phyloP scores from a whole-genome alignment of 1,140 invertebrate species.

The Aphelenchoides besseyi region DNA sequence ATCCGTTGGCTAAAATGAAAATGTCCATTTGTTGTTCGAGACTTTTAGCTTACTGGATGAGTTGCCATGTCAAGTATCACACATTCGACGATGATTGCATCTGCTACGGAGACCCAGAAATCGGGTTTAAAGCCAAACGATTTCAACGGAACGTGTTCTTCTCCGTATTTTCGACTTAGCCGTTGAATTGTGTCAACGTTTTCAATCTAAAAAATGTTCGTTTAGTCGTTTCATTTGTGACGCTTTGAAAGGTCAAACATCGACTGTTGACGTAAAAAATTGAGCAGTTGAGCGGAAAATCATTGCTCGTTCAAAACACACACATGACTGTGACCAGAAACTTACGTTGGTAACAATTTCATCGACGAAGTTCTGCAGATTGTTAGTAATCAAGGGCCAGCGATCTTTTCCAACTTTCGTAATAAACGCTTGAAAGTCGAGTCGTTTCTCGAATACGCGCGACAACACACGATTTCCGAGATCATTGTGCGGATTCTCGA shows the following conservation, averaged over 20 bases:
- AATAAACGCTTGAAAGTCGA: slow-evolving; percentile 53
- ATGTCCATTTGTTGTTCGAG: too few species aligned
- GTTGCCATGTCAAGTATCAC: slow-evolving; percentile 56
- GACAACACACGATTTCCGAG: slow-evolving; percentile 53
- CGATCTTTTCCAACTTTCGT: slow-evolving; percentile 51
- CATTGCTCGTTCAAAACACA: not conserved
- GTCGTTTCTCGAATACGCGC: slow-evolving; percentile 52
- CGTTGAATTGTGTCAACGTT: slow-evolving; percentile 49
- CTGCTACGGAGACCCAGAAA: slow-evolving; percentile 57
- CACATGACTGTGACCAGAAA: slow-evolving; percentile 1
- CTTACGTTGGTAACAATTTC: slow-evolving; percentile 54
- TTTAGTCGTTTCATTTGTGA: not conserved
- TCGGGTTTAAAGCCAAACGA: slow-evolving; percentile 57
- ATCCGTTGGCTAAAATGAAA: slow-evolving; percentile 56
- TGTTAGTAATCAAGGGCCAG: slow-evolving; percentile 45
- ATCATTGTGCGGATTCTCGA: slow-evolving; percentile 57
- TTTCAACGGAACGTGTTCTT: slow-evolving; percentile 56
- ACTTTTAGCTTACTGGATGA: slow-evolving; percentile 50
- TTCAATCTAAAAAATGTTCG: slow-evolving; percentile 45
- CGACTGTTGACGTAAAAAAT: slow-evolving; percentile 1
- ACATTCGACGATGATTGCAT: slow-evolving; percentile 58
- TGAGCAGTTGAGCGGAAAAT: slow-evolving; percentile 4
- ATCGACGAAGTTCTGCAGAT: slow-evolving; percentile 52
- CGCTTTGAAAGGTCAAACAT: not conserved
- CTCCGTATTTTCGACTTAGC: slow-evolving; percentile 49